phyloP scores from a whole-genome alignment of 2,113 vertebrate genomes.

The Scalopus aquaticus region DNA sequence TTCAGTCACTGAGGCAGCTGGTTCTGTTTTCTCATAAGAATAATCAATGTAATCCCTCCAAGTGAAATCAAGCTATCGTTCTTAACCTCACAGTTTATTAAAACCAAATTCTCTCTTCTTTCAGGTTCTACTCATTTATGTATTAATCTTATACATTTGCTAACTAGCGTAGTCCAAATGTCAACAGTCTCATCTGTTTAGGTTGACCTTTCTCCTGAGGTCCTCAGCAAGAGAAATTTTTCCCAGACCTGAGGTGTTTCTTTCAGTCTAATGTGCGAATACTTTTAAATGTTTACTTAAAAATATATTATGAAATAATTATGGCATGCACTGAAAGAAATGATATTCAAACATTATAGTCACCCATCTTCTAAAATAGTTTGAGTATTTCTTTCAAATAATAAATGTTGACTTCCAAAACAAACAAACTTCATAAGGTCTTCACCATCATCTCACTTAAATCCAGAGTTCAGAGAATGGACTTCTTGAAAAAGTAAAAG shows the following conservation, averaged over 20 bases:
- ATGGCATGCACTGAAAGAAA: background rate
- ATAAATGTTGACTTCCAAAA: background rate
- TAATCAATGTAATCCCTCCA: background rate
- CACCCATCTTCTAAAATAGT: constrained; percentile 16
- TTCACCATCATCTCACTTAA: background rate
- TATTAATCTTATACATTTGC: background rate
- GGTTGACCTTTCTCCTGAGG: background rate
- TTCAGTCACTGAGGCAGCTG: background rate
- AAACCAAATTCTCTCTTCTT: background rate
- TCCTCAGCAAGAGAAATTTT: background rate
- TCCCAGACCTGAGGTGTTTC: background rate
- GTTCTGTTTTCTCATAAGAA: background rate
- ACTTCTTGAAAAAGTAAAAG: constrained; percentile 22
- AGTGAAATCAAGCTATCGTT: background rate
- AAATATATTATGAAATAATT: background rate
- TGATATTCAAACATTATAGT: background rate
- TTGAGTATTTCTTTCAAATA: constrained; percentile 31
- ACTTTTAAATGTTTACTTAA: background rate
- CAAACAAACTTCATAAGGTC: background rate
- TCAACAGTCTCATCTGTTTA: background rate
- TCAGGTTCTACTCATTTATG: constrained; percentile 19
- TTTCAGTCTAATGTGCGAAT: background rate
- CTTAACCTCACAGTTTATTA: background rate
- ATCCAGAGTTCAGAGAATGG: background rate
- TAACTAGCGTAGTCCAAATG: background rate